These are phyloP conservation scores for Pachyrhynchus sulphureomaculatus DNA, from an alignment of 1,140 invertebrate genomes.

Conservation along the genomic window DNA sequence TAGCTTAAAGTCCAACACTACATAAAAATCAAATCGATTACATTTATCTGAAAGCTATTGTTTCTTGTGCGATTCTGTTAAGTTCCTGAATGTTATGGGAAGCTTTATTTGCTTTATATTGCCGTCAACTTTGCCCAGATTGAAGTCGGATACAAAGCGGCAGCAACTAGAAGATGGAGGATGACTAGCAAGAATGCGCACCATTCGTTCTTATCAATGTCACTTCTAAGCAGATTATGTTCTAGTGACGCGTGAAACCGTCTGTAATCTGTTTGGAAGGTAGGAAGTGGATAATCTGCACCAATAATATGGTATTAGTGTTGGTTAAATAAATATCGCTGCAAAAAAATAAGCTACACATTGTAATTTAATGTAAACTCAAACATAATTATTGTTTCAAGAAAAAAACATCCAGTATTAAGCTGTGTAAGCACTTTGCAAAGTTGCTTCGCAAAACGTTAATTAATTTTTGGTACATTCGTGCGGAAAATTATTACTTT, in stretches of 20 bases:
- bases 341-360: no score
- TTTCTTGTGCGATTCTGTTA: constrained; percentile 4
- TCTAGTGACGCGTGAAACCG: constrained; percentile 53
- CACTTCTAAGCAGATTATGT: constrained; percentile 51
- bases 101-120: constrained; percentile 6
- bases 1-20: neutral
- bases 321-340: no score
- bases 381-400: no score
- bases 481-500: no score
- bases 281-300: constrained; percentile 7
- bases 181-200: constrained; percentile 32
- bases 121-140: constrained; percentile 7
- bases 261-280: constrained; percentile 49
- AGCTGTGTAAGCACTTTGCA: no score
- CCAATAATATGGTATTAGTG: no score
- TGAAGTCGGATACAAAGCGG: constrained; percentile 7
- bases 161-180: constrained; percentile 13
- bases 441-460: no score
- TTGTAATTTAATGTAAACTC: no score
- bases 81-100: neutral
- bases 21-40: constrained; percentile 6
- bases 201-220: constrained; percentile 52
- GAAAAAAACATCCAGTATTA: no score
- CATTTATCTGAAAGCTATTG: constrained; percentile 14
- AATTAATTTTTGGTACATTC: no score